Percentiles rank a stretch among this genome's conserved stretches.
These are phyloP conservation scores for Cydia fagiglandana DNA, from an alignment of 1,140 invertebrate species.

Conservation along the genomic window DNA sequence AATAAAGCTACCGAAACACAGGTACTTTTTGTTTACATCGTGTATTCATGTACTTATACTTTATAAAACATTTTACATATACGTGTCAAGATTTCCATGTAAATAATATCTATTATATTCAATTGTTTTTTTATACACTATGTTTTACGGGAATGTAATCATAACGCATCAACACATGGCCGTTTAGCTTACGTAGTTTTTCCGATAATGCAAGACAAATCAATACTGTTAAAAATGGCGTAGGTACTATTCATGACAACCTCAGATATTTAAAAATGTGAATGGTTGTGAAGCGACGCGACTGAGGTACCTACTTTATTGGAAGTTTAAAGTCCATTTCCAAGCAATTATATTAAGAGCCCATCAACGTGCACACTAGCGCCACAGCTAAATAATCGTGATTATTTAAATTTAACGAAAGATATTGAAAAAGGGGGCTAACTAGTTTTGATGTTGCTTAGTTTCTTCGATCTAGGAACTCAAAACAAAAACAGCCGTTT, in stretches of 20 bases:
- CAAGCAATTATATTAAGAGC: background rate
- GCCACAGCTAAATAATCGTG: no score
- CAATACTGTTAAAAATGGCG: background rate
- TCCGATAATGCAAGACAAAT: background rate
- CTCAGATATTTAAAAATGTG: background rate
- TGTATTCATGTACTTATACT: conserved; percentile 12
- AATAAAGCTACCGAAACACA: background rate
- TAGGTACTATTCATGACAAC: background rate
- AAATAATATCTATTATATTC: background rate
- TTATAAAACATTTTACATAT: background rate
- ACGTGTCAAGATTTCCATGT: background rate
- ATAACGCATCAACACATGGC: background rate
- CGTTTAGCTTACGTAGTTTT: background rate
- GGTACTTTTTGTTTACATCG: background rate
- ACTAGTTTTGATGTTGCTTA: no score
- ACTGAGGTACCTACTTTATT: background rate
- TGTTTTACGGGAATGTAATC: background rate
- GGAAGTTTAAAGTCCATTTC: background rate
- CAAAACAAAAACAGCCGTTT: no score
- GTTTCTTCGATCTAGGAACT: no score
- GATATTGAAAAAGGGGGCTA: no score
- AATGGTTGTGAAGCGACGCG: background rate
- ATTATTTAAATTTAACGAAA: no score
- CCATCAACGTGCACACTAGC: no score
- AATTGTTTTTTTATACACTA: no score